phyloP scores from a whole-genome alignment of 2,797 vertebrate genomes.

The Selene dorsalis region DNA sequence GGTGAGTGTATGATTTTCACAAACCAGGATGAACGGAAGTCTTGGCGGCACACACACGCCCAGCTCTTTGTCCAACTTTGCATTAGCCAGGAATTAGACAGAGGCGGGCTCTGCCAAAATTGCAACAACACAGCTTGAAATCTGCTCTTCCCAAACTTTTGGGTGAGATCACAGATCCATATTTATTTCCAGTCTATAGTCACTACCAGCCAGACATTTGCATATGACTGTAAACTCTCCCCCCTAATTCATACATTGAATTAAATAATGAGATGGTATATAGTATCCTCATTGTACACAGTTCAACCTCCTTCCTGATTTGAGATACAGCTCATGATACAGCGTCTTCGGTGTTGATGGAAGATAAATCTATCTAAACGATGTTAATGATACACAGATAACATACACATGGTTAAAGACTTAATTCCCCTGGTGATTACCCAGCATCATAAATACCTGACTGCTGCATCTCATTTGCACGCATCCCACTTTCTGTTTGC shows the following conservation, averaged over 20 bases:
- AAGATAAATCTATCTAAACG: constrained; percentile 57
- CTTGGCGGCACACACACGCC: too few relatives aligned
- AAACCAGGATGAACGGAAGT: too few relatives aligned
- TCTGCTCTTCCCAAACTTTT: too few relatives aligned
- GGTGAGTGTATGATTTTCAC: too few relatives aligned
- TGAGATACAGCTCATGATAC: constrained; percentile 45
- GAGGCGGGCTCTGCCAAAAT: too few relatives aligned
- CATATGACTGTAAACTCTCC: neutral
- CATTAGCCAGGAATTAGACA: too few relatives aligned
- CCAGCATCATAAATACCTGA: constrained; percentile 73
- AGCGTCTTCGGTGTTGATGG: constrained; percentile 40
- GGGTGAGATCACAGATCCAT: too few relatives aligned
- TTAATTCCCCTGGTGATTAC: constrained; percentile 77
- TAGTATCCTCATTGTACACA: constrained; percentile 22
- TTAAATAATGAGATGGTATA: neutral
- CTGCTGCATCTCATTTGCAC: constrained; percentile 77
- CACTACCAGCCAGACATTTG: neutral
- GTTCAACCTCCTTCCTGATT: constrained; percentile 25
- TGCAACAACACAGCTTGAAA: too few relatives aligned
- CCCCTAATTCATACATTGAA: neutral
- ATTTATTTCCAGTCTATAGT: too few relatives aligned
- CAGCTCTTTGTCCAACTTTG: too few relatives aligned
- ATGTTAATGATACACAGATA: constrained; percentile 70
- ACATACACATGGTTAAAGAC: constrained; percentile 63
- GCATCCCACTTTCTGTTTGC: constrained; percentile 51